These are phyloP conservation scores for Clepsis dumicolana DNA, from an alignment of 2,888 invertebrate species.

Conservation along the genomic window DNA sequence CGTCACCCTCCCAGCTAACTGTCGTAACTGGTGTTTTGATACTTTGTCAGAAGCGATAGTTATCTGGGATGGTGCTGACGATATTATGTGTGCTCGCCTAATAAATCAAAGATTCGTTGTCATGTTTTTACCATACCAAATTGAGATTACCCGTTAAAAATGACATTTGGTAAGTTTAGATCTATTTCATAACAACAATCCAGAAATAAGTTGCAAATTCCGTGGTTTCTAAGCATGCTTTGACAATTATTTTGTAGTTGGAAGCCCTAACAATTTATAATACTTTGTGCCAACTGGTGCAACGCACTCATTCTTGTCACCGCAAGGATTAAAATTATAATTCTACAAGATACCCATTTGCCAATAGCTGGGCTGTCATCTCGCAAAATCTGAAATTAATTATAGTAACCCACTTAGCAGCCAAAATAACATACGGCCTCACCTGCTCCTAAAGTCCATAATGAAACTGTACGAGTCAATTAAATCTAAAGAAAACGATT, in stretches of 20 bases:
- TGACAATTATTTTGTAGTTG: not conserved
- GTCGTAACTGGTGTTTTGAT: too few relatives aligned
- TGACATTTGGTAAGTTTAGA: too few relatives aligned
- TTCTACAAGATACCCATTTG: not conserved
- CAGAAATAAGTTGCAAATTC: too few relatives aligned
- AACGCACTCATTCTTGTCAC: not conserved
- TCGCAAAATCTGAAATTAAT: constrained; percentile 9
- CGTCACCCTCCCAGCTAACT: too few relatives aligned
- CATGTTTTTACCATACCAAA: too few relatives aligned
- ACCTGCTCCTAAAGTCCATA: constrained; percentile 17
- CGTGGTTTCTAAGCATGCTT: too few relatives aligned
- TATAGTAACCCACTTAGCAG: not conserved
- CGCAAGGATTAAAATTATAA: constrained; percentile 12
- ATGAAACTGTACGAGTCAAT: constrained; percentile 12
- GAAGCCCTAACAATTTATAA: not conserved
- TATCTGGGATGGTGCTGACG: too few relatives aligned
- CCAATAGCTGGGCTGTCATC: constrained; percentile 5
- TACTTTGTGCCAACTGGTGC: constrained; percentile 1
- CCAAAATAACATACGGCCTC: not conserved
- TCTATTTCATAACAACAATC: too few relatives aligned
- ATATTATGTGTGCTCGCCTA: too few relatives aligned
- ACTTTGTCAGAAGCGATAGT: too few relatives aligned
- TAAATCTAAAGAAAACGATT: constrained; percentile 46
- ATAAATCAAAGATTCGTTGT: too few relatives aligned
- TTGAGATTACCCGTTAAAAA: too few relatives aligned